Evolutionary conservation across 1,140 invertebrate species (phyloP).

Genomic region (Drosophila punjabiensis): DNA sequence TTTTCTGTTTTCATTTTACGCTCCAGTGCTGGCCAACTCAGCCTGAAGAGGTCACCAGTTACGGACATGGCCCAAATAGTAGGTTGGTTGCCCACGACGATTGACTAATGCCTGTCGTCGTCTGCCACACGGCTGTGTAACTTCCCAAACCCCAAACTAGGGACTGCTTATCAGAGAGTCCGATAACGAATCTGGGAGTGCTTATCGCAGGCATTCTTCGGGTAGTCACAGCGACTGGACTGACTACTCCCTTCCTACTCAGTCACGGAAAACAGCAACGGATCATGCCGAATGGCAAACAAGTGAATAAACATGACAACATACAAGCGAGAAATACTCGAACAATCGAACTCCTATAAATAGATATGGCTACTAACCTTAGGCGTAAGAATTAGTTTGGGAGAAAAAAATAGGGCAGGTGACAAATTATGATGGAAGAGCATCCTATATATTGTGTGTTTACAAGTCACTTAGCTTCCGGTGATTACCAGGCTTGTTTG

Average conservation of each 20-base stretch:
- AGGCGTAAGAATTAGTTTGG: constrained; percentile 4
- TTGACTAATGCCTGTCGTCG: constrained; percentile 44
- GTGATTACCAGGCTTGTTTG: constrained; percentile 1
- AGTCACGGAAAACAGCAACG: constrained; percentile 10
- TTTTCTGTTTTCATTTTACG: constrained; percentile 74
- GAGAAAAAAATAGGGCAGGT: neutral
- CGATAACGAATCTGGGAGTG: constrained; percentile 40
- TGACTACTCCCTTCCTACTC: neutral
- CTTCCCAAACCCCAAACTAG: constrained; percentile 19
- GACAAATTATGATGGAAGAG: constrained; percentile 30
- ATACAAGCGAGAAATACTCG: constrained; percentile 3
- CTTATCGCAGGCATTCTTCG: constrained; percentile 34
- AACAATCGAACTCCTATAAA: constrained; percentile 33
- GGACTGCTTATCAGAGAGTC: constrained; percentile 42
- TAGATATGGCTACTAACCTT: constrained; percentile 16
- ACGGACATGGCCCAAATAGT: constrained; percentile 64
- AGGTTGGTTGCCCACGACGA: constrained; percentile 67
- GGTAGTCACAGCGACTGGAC: constrained; percentile 18
- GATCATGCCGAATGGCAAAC: constrained; percentile 26
- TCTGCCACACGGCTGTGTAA: constrained; percentile 42
- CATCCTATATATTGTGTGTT: constrained; percentile 4
- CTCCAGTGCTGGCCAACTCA: constrained; percentile 65
- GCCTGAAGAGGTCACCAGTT: constrained; percentile 64
- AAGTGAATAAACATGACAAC: constrained; percentile 30
- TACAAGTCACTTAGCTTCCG: constrained; percentile 3